Base-by-base conservation (phyloP, 1,140 invertebrate genomes). In the Venustaconcha ellipsiformis region DNA sequence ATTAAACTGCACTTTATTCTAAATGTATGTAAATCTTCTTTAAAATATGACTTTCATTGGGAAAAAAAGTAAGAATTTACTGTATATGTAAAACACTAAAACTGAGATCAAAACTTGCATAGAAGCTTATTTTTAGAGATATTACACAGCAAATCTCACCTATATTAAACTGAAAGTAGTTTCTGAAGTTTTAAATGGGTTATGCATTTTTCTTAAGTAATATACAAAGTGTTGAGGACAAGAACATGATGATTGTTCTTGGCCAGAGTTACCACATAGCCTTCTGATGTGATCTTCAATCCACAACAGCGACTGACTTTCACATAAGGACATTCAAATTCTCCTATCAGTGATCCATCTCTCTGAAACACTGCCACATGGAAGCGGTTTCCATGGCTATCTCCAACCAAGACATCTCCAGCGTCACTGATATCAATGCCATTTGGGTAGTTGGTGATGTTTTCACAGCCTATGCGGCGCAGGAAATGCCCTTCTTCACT, bases 171-270 rank as follows among this genome's bases (percentile, higher is more conserved):
- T 48, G 37, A 48, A 48, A 48, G 37, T 48, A 48, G 37, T 48
- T 48, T 48, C 37, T 48, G 37, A 48, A 48, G 37, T 48, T 48
- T 48, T 48, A 48, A 48, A 48, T 48, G 37, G 37, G 37, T 48
- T 48, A 48, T 48, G 5, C 37, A 48, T 11, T 48, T 48, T 0
- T 48, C 65, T 81, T 87, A 89, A 73, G 81, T 82, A 58, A 97
- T 96, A 92, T 96, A 97, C 83, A 97, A 93, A 62, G 96, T 98
- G 92, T 98, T 97, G 84, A 99, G 92, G 84, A 99, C 95, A 88
- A 99, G 93, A 82, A 99, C 96, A 91, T 98, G 96, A 91, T 99
- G 97, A 92, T 99, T 99, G 92, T 98, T 99, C 92, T 99, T 98
- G 85, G 97, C 97, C 89, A 99, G 91, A 70, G 97, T 99, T 80